Base-by-base conservation (phyloP, 2,888 invertebrate genomes). In the Rhodophaea formosa region DNA sequence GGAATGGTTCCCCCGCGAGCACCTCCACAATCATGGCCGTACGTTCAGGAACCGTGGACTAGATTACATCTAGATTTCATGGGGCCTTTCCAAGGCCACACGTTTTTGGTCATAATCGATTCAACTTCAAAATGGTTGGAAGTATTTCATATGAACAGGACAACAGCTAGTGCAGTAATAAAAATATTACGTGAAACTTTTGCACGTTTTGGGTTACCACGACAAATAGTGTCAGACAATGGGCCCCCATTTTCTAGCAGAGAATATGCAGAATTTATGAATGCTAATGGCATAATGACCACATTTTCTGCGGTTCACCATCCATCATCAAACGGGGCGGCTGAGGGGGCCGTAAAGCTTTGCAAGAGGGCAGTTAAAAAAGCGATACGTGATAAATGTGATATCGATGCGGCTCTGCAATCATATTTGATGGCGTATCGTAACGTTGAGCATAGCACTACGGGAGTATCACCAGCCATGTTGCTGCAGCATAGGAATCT, bases 51-150 rank as follows among this genome's bases (percentile, higher is more conserved):
- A 8, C 65, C 67, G 0, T 70, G 69, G 70, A 51, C 51, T 5
- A 53, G 67, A 3, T n/a, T 69, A 7, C 68, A 69, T 29, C 10
- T 68, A 0, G 70, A 69, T 46, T 70, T 68, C 47, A 44, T 68
- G 0, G 43, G 15, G 1, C 67, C 66, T n/a, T 53, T 57, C 6
- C n/a, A 49, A 0, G 61, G 62, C 15, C 59, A 55, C 14, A 62
- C 56, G 0, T 67, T 62, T 62, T 58, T 68, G n/a, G 56, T 64
- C 1, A 7, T 65, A 29, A 59, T 64, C 6, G 63, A 66, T 47
- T 39, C 63, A 0, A 59, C 43, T 1, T 58, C 62, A 1, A 70
- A 70, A 57, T 70, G 68, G 70, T 15, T 66, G 8, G 68, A 68
- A 55, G 47, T 59, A 3, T 60, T 62, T 53, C 8, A 59, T 23